Percentiles rank a stretch among this genome's conserved stretches.
These are phyloP conservation scores for Vandiemenella viatica DNA, from an alignment of 2,888 invertebrate species.

Conservation along the genomic window DNA sequence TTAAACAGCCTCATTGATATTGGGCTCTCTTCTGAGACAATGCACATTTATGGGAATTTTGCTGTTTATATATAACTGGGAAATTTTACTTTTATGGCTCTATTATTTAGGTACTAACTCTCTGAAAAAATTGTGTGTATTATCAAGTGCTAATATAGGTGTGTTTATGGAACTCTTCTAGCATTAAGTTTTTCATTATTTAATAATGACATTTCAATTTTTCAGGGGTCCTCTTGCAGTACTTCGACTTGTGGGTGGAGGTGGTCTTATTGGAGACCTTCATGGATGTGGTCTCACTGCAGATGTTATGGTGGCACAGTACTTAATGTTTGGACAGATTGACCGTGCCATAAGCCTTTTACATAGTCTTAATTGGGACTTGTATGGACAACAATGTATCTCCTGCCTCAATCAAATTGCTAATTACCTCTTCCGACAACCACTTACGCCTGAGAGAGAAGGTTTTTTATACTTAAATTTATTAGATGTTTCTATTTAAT, in stretches of 20 bases:
- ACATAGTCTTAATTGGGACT: conserved; percentile 61
- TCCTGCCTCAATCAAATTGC: conserved; percentile 57
- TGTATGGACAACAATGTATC: conserved; percentile 57
- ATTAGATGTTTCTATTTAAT: background rate
- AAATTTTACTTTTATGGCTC: too few relatives aligned
- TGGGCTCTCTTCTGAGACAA: too few relatives aligned
- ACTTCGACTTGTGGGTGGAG: conserved; percentile 36
- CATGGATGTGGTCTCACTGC: conserved; percentile 37
- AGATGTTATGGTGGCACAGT: conserved; percentile 44
- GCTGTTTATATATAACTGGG: too few relatives aligned
- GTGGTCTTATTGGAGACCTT: conserved; percentile 27
- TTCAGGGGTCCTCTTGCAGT: conserved; percentile 39
- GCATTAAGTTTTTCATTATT: too few relatives aligned
- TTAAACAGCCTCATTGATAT: too few relatives aligned
- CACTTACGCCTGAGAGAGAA: conserved; percentile 43
- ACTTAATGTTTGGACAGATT: conserved; percentile 44
- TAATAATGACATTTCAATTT: background rate
- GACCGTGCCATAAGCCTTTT: conserved; percentile 54
- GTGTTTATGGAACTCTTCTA: too few relatives aligned
- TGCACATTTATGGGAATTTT: too few relatives aligned
- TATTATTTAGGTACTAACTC: too few relatives aligned
- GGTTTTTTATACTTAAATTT: conserved; percentile 24
- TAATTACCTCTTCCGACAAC: conserved; percentile 44
- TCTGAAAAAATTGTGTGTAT: too few relatives aligned
- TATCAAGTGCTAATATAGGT: too few relatives aligned